Conservation (phyloP, 2,113 vertebrate species). For the Pyxicephalus adspersus region DNA sequence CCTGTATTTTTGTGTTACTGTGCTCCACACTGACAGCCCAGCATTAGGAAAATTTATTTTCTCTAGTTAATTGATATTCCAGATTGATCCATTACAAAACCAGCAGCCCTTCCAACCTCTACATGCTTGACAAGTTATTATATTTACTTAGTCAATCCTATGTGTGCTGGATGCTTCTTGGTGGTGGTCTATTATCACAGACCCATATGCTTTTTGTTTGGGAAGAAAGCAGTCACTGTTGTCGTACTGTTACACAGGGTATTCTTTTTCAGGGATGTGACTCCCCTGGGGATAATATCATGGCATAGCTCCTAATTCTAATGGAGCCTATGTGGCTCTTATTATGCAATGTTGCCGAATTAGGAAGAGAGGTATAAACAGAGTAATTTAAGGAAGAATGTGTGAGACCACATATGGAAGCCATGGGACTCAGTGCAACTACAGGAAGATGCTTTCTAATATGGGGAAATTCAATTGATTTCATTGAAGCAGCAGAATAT, state of each 20-base stretch:
- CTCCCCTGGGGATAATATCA: slow-evolving; percentile 94
- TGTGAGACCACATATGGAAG: slow-evolving; percentile 89
- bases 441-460: slow-evolving; percentile 73
- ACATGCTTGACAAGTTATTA: slow-evolving; percentile 91
- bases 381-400: slow-evolving; percentile 81
- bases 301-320: slow-evolving; percentile 93
- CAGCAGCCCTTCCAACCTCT: slow-evolving; percentile 81
- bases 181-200: slow-evolving; percentile 86
- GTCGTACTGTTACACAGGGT: slow-evolving; percentile 95
- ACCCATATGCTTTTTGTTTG: slow-evolving; percentile 92
- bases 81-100: slow-evolving; percentile 91
- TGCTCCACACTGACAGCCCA: slow-evolving; percentile 81
- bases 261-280: slow-evolving; percentile 98
- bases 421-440: slow-evolving; percentile 71
- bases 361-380: slow-evolving; percentile 80
- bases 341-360: slow-evolving; percentile 84
- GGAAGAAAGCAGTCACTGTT: slow-evolving; percentile 94
- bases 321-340: slow-evolving; percentile 86
- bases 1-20: slow-evolving; percentile 92
- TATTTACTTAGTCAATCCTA: slow-evolving; percentile 86
- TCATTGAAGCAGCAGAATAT: background rate
- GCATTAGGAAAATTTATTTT: slow-evolving; percentile 76
- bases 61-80: slow-evolving; percentile 96
- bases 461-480: slow-evolving; percentile 62
- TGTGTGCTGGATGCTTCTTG: slow-evolving; percentile 83